Conservation (phyloP, 2,888 invertebrate genomes). For the Myopa testacea region DNA sequence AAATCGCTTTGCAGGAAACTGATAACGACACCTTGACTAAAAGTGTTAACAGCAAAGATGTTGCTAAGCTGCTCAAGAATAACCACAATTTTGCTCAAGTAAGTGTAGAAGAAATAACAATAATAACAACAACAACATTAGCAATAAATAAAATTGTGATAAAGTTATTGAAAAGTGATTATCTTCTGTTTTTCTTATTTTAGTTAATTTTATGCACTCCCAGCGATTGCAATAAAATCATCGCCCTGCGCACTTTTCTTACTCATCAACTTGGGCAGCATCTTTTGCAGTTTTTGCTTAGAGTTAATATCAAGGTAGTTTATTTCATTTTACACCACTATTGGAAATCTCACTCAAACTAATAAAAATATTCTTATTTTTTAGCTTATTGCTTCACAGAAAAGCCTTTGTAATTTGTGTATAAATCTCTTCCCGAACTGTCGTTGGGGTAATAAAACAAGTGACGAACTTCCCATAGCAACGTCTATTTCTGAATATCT, state of each 20-base stretch:
- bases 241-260: slow-evolving; percentile 64
- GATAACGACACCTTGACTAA: slow-evolving; percentile 27
- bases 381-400: slow-evolving; percentile 65
- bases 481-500: slow-evolving; percentile 57
- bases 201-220: slow-evolving; percentile 64
- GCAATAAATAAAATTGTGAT: background rate
- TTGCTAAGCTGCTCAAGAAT: slow-evolving; percentile 46
- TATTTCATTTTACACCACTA: background rate
- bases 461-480: slow-evolving; percentile 47
- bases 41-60: slow-evolving; percentile 34
- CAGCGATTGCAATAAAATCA: slow-evolving; percentile 65
- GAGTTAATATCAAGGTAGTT: slow-evolving; percentile 63
- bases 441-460: slow-evolving; percentile 59
- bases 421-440: slow-evolving; percentile 67
- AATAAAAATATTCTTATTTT: slow-evolving; percentile 34
- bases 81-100: slow-evolving; percentile 65
- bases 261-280: slow-evolving; percentile 64
- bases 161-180: background rate
- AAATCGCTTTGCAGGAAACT: slow-evolving; percentile 23
- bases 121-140: background rate
- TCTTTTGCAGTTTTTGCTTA: slow-evolving; percentile 60
- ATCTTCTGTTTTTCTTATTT: background rate
- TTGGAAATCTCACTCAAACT: background rate
- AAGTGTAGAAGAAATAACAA: slow-evolving; percentile 15
- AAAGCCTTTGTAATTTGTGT: slow-evolving; percentile 62